Evolutionary conservation across 2,797 vertebrate genomes (phyloP), one percentile per base, ranked within the genome.

Genomic region (Apodemus agrarius): DNA sequence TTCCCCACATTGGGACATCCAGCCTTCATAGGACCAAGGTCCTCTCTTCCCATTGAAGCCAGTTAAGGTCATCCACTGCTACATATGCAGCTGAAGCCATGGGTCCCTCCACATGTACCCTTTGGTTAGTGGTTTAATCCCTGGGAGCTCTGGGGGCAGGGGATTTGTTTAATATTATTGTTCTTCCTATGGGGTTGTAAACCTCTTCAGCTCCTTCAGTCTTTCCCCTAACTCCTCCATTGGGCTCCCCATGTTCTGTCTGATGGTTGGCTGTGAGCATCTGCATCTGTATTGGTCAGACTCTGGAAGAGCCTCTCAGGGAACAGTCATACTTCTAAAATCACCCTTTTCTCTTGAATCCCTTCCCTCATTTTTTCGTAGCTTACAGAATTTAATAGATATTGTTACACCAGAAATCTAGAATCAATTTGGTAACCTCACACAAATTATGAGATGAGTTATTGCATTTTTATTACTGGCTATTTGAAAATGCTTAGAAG

Each of bases 1-100:
- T 72, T 72, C 8, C 17, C 17, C 9, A 21, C 3, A 1, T 8
- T 37, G 17, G 3, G n/a, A 3, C 16, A 37, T 37, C 17, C 0
- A 72, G 69, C 8, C 34, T n/a, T 34, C 67, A 69, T 6, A 69
- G 34, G 6, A n/a, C 34, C 14, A 69, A 69, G 16, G 16, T 14
- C 67, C 17, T 37, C n/a, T 3, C 16, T 16, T 72, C n/a, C 67
- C 17, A 72, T 17, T 72, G n/a, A 21, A 37, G 69, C 17, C 17
- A 37, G 69, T 21, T 37, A 72, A 72, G 6, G 3, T 17, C 0
- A 21, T 72, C n/a, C 17, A 37, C 69, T 72, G 7, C 69, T 72
- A 37, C n/a, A 10, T 72, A 37, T 72, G 34, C 3, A 37, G 69
- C 17, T 72, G 69, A 8, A 72, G 69, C n/a, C 7, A 72, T 72